Conservation (phyloP, 2,797 vertebrate genomes). For the Pangasius djambal region DNA sequence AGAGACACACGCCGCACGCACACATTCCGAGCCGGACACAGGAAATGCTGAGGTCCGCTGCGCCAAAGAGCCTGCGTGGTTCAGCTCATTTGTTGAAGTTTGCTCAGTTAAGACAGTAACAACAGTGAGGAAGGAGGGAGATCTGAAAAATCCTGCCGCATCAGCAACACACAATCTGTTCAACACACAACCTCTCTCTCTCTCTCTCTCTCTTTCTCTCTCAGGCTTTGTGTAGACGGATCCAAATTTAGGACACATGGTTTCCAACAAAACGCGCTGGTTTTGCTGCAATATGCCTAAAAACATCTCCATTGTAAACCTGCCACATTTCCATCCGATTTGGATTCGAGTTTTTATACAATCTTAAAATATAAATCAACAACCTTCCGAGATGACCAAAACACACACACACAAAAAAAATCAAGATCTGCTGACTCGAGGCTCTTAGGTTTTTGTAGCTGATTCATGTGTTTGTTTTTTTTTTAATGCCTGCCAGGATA, state of each 20-base stretch:
- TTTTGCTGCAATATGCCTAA: constrained; percentile 26
- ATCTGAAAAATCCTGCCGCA: constrained; percentile 3
- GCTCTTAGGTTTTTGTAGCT: neutral
- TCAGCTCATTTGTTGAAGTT: constrained; percentile 13
- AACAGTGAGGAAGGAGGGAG: neutral
- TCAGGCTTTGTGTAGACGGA: neutral
- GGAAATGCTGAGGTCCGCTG: constrained; percentile 2
- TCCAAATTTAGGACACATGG: constrained; percentile 18
- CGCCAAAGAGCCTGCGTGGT: neutral
- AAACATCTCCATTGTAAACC: neutral
- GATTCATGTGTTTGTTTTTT: neutral
- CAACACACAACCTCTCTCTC: constrained; percentile 8
- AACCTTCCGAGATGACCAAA: neutral
- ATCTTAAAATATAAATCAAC: neutral
- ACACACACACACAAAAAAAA: neutral
- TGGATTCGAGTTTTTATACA: neutral
- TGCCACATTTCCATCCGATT: neutral
- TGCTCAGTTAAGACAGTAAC: constrained; percentile 6
- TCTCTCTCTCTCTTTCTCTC: constrained; percentile 2
- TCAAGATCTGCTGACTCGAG: neutral
- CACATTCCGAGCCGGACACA: neutral
- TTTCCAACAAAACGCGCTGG: neutral
- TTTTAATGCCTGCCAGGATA: neutral
- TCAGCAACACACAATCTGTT: constrained; percentile 35
- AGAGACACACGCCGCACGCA: neutral